Conservation (phyloP, 2,797 vertebrate genomes). For the Morus bassanus region DNA sequence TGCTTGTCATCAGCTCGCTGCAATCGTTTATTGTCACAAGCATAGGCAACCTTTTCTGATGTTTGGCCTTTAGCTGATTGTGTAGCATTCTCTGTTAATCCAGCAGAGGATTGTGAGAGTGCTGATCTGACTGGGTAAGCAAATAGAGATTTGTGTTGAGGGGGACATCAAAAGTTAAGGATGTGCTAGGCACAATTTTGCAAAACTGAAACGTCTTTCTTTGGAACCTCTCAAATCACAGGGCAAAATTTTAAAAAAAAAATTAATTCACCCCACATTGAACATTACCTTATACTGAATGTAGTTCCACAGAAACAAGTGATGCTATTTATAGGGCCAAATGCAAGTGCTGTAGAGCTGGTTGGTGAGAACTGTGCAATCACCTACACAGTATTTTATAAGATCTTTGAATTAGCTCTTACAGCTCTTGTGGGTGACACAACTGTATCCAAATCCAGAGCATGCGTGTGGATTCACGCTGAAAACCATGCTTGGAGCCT, state of each 20-base stretch:
- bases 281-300: neutral
- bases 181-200: neutral
- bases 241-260: neutral
- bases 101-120: neutral
- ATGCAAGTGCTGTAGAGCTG: neutral
- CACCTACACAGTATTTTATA: neutral
- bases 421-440: neutral
- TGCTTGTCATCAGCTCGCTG: constrained; percentile 9
- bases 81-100: neutral
- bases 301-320: neutral
- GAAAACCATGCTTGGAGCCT: neutral
- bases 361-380: neutral
- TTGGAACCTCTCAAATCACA: neutral
- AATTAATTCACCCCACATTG: neutral
- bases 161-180: neutral
- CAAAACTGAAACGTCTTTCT: neutral
- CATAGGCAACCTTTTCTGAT: constrained; percentile 9
- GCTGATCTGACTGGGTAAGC: neutral
- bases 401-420: neutral
- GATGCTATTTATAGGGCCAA: neutral
- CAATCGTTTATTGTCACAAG: constrained; percentile 1
- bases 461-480: neutral
- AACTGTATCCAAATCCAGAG: neutral
- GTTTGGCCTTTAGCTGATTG: neutral
- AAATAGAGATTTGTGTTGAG: neutral